These are phyloP conservation scores for Hemiscyllium ocellatum DNA, from an alignment of 2,113 vertebrate genomes.

Conservation along the genomic window DNA sequence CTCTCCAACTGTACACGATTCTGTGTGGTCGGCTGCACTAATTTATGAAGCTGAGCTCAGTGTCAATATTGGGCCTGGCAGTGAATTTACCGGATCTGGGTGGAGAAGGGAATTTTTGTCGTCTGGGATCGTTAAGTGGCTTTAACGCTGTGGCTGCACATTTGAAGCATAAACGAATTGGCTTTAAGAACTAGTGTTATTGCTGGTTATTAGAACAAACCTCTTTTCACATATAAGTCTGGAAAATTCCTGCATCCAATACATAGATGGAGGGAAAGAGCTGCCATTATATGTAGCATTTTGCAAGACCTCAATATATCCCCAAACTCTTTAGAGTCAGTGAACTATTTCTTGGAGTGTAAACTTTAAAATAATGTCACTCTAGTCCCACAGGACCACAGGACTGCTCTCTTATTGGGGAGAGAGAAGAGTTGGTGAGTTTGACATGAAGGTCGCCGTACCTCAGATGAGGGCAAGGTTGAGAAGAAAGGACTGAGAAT, in stretches of 20 bases:
- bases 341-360: not conserved
- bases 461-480: too few species aligned
- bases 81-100: not conserved
- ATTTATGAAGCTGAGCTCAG: not conserved
- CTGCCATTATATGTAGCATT: not conserved
- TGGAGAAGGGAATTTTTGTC: too few species aligned
- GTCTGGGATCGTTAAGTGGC: not conserved
- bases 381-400: too few species aligned
- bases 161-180: not conserved
- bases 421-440: too few species aligned
- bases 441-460: too few species aligned
- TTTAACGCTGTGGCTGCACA: not conserved
- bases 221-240: not conserved
- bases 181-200: not conserved
- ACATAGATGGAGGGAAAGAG: not conserved
- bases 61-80: not conserved
- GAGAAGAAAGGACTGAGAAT: too few species aligned
- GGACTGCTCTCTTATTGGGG: too few species aligned
- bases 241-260: too few species aligned
- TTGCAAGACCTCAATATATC: not conserved
- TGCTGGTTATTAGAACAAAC: not conserved
- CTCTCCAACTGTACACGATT: too few species aligned
- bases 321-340: not conserved
- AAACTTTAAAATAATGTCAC: too few species aligned
- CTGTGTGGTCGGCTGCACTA: not conserved